Evolutionary conservation across 2,797 vertebrate species (phyloP).

Genomic region (Bucorvus abyssinicus): DNA sequence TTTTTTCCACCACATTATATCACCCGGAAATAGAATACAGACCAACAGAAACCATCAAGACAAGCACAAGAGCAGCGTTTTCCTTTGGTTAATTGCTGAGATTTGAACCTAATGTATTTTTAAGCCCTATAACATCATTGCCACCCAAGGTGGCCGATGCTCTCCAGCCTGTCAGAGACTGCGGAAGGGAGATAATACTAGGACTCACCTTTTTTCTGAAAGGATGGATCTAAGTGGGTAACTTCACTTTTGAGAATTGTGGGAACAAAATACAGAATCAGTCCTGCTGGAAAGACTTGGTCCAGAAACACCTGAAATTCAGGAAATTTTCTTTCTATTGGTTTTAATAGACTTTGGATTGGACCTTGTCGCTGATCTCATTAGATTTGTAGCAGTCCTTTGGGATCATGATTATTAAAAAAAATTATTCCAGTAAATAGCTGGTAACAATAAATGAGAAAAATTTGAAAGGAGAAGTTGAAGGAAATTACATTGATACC

Average conservation of each 20-base stretch:
- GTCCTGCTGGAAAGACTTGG: not conserved
- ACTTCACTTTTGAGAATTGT: not conserved
- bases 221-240: not conserved
- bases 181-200: not conserved
- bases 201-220: not conserved
- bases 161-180: not conserved
- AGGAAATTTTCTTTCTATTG: not conserved
- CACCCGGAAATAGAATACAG: not conserved
- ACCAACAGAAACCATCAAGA: not conserved
- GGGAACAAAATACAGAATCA: not conserved
- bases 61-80: not conserved
- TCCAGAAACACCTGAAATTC: not conserved
- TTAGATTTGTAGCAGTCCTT: not conserved
- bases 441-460: constrained; percentile 39
- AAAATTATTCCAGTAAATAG: not conserved
- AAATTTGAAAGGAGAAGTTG: not conserved
- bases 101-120: not conserved
- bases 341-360: not conserved
- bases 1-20: not conserved
- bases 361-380: not conserved
- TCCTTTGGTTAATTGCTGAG: not conserved
- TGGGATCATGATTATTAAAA: not conserved
- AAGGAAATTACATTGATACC: constrained; percentile 5
- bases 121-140: fast-evolving
- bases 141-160: not conserved